Evolutionary conservation across 2,113 vertebrate genomes (phyloP), one percentile per base, ranked within the genome.

Genomic region (Laticauda laticaudata): DNA sequence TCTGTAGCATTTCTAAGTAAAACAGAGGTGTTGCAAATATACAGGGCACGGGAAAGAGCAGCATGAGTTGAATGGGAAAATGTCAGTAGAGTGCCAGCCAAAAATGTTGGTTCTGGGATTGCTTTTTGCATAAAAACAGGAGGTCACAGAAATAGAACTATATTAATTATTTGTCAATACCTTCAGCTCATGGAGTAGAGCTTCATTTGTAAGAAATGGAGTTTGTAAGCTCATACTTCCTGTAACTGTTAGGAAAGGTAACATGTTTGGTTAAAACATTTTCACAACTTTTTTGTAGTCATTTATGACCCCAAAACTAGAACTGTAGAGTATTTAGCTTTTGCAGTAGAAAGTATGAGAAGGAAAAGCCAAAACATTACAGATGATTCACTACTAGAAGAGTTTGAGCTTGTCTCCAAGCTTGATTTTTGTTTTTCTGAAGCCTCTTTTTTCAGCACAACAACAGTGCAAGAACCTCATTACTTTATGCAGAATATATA

Each of bases 111-210:
- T 53, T 0, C 0, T 0, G 5, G 85, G 95, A 89, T 14, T 0
- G 91, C 91, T 94, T 91, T 0, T 0, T 26, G 92, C 90, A 93
- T 24, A 11, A 87, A 91, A n/a, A 93, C n/a, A 2, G 45, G 61
- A 92, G 91, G 55, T 95, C 89, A 96, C 69, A 43, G 93, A 95
- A 94, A 29, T 86, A 93, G 59, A 94, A 91, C 39, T 93, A 90
- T 91, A 93, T 89, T 93, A 93, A 96, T 94, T 95, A 91, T 91
- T 87, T 94, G 43, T 88, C 43, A 96, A 92, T 94, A 8, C 57
- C 94, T n/a, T 0, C 0, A 56, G 56, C 21, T 92, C 64, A 57
- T 57, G 51, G 89, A 29, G n/a, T 3, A 90, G 34, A 93, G 92
- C 86, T 94, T 93, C 75, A 93, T 87, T 55, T 75, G 86, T 90